These are phyloP conservation scores for Laticauda laticaudata DNA, from an alignment of 2,113 vertebrate species.

Conservation along the genomic window DNA sequence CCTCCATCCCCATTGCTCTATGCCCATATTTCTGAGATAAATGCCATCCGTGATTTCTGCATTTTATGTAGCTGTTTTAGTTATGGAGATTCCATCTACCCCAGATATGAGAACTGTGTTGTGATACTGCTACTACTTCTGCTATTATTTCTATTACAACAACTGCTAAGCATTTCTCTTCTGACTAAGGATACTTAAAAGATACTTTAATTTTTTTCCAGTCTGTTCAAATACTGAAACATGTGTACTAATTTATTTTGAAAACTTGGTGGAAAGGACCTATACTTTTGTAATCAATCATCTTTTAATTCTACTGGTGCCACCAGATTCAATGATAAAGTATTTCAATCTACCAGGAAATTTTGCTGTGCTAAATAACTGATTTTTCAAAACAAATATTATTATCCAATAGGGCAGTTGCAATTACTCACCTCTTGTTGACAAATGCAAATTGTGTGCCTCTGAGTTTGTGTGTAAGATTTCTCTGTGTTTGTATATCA, in stretches of 20 bases:
- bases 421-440: slow-evolving; percentile 44
- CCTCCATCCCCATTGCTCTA: neutral
- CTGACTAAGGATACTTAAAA: neutral
- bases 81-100: neutral
- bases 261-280: neutral
- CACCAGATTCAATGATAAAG: neutral
- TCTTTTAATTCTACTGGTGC: neutral
- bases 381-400: slow-evolving; percentile 1
- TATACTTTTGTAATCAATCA: neutral
- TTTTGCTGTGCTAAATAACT: neutral
- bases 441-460: slow-evolving; percentile 49
- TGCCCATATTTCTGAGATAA: neutral
- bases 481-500: neutral
- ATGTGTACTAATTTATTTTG: neutral
- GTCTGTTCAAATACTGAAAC: neutral
- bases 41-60: neutral
- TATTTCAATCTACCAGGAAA: neutral
- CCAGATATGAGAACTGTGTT: neutral
- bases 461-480: slow-evolving; percentile 50
- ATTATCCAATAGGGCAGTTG: slow-evolving; percentile 39
- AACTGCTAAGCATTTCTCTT: neutral
- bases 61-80: neutral
- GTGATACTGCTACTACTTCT: neutral
- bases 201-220: neutral
- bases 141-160: neutral